Percentiles rank a stretch among this genome's conserved stretches.
phyloP scores from a whole-genome alignment of 2,113 vertebrate genomes.

The Pteruthius melanotis region DNA sequence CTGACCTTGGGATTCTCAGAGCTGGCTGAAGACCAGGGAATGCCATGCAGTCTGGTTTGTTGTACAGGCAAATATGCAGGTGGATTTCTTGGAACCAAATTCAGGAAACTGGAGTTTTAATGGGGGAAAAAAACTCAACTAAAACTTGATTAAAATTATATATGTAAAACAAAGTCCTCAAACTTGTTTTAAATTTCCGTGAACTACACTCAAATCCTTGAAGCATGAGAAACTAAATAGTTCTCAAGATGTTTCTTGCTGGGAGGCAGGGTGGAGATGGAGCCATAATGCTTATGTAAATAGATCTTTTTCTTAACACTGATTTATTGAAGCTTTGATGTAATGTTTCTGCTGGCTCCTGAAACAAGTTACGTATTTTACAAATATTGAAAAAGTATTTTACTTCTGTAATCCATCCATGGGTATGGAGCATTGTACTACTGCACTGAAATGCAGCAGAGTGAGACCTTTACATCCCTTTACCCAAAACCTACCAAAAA shows the following conservation, averaged over 20 bases:
- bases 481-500: background rate
- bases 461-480: background rate
- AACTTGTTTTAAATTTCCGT: background rate
- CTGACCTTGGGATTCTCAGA: background rate
- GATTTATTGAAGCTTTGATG: slow-evolving; percentile 26
- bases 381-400: background rate
- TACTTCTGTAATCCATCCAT: background rate
- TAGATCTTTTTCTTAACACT: background rate
- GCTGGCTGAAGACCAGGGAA: background rate
- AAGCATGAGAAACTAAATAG: slow-evolving; percentile 10
- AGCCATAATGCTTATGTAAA: background rate
- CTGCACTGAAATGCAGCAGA: background rate
- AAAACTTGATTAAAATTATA: background rate
- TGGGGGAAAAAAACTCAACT: background rate
- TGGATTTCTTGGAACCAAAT: background rate
- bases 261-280: slow-evolving; percentile 11
- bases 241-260: slow-evolving; percentile 37
- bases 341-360: background rate
- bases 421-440: background rate
- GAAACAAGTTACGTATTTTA: background rate
- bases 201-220: background rate
- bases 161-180: background rate
- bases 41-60: background rate
- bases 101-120: background rate
- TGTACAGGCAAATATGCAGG: background rate